A percentile compares a stretch with the other conserved stretches of the same genome.
Evolutionary conservation across 2,797 vertebrate genomes (phyloP).

Genomic region (Rachycentron canadum): DNA sequence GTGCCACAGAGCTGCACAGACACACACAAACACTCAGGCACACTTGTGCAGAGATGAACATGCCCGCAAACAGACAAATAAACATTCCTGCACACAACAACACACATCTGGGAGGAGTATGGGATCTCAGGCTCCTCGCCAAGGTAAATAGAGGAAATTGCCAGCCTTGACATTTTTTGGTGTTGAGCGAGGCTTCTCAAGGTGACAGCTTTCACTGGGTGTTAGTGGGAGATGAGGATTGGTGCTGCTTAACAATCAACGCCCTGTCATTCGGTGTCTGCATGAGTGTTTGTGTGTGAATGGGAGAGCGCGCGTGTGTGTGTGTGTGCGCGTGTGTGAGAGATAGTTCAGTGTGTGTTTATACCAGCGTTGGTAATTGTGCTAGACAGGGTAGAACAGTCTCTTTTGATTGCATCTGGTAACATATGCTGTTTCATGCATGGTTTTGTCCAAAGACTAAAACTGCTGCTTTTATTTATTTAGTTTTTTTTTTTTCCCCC

Average conservation of each 20-base stretch:
- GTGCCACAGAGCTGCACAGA: constrained; percentile 30
- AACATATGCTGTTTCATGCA: constrained; percentile 4
- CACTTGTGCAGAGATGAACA: constrained; percentile 24
- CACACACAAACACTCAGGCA: constrained; percentile 17
- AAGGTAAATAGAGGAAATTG: constrained; percentile 72
- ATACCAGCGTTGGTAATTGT: constrained; percentile 8
- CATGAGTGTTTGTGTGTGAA: not conserved
- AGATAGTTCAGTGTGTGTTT: constrained; percentile 16
- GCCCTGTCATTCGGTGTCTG: constrained; percentile 43
- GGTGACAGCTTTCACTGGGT: constrained; percentile 72
- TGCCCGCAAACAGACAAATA: constrained; percentile 62
- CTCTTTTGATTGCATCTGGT: constrained; percentile 15
- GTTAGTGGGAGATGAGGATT: constrained; percentile 47
- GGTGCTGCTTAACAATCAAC: constrained; percentile 58
- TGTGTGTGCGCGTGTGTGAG: constrained; percentile 11
- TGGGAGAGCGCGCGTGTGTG: constrained; percentile 4
- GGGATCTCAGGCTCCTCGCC: constrained; percentile 62
- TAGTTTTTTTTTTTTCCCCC: not conserved
- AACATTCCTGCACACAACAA: constrained; percentile 39
- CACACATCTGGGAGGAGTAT: constrained; percentile 65
- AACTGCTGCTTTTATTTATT: not conserved
- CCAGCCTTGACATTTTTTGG: constrained; percentile 65
- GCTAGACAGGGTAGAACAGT: constrained; percentile 11
- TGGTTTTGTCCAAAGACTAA: constrained; percentile 15
- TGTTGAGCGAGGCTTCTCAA: constrained; percentile 61